A percentile compares a stretch with the other conserved stretches of the same genome.
Conservation (phyloP, 2,113 vertebrate species). For the zebrafish (Danio rerio) region GRCz12tu NC_133192.1:16576001-16576500, state of each 20-base stretch:
- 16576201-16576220: conserved; percentile 97
- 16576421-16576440: too few species aligned
- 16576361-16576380: not conserved
- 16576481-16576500: too few species aligned
- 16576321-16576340: conserved; percentile 94
- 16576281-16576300: conserved; percentile 88
- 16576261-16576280: conserved; percentile 89
- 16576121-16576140: conserved; percentile 11
- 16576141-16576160: not conserved
- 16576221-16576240: conserved; percentile 97
- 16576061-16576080: conserved; percentile 12
- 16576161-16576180: conserved; percentile 1
- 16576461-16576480: too few species aligned
- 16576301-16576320: conserved; percentile 91
- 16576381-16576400: too few species aligned
- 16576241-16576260: conserved; percentile 95
- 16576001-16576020: not conserved
- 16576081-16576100: not conserved
- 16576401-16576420: too few species aligned
- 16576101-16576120: conserved; percentile 7
- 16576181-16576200: conserved; percentile 92
- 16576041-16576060: not conserved
- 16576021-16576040: not conserved
- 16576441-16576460: too few species aligned
- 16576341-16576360: conserved; percentile 35